A percentile compares a stretch with the other conserved stretches of the same genome.
Conservation (phyloP, 2,888 invertebrate species). For the Pogonocherus hispidulus region DNA sequence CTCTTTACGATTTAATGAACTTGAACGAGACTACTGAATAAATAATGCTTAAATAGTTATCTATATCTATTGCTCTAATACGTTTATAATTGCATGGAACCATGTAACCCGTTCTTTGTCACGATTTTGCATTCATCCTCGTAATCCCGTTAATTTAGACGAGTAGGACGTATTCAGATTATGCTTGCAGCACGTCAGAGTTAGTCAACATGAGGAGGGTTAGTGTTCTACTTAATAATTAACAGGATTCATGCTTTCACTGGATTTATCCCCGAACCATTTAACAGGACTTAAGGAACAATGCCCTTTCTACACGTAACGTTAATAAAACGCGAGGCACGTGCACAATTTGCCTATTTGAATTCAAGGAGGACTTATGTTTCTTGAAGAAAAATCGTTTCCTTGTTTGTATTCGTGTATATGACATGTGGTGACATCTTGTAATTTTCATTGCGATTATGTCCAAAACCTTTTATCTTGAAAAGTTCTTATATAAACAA, state of each 20-base stretch:
- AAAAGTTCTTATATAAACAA: no score
- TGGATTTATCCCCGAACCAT: conserved; percentile 25
- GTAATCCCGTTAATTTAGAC: conserved; percentile 5
- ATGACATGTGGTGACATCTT: no score
- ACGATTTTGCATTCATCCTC: background rate
- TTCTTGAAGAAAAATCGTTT: background rate
- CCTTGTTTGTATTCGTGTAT: background rate
- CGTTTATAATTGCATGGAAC: no score
- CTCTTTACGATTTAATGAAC: no score
- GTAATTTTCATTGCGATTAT: no score
- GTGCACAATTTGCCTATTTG: conserved; percentile 19
- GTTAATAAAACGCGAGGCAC: conserved; percentile 1
- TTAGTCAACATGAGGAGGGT: conserved; percentile 28
- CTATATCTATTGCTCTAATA: no score
- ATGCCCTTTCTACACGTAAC: conserved; percentile 9
- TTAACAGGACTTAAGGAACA: conserved; percentile 26
- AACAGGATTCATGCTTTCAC: conserved; percentile 19
- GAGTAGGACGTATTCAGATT: conserved; percentile 18
- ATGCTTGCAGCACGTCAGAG: conserved; percentile 11
- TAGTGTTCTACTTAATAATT: conserved; percentile 24
- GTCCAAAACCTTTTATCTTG: no score
- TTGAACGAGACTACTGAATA: no score
- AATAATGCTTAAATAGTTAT: no score
- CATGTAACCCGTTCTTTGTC: background rate
- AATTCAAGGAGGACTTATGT: background rate